Conservation (phyloP, 2,113 vertebrate genomes). For the Spheniscus mendiculus region DNA sequence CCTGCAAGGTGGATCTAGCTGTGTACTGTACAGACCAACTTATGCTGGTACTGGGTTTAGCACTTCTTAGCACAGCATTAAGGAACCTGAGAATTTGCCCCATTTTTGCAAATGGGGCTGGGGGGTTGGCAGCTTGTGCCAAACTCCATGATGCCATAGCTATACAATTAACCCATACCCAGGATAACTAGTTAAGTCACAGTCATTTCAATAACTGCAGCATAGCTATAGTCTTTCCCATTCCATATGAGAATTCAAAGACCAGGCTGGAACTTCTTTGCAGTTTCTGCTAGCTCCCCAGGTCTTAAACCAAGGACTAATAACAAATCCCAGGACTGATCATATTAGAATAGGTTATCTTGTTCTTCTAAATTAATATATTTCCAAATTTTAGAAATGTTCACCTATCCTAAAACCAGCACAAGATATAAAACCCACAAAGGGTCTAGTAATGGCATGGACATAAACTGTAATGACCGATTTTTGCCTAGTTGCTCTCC, state of each 20-base stretch:
- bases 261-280: not conserved
- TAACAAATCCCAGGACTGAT: not conserved
- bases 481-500: not conserved
- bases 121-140: not conserved
- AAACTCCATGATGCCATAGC: not conserved
- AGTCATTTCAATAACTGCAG: not conserved
- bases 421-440: not conserved
- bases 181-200: not conserved
- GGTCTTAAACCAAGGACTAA: not conserved
- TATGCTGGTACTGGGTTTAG: too few relatives aligned
- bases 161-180: too few relatives aligned
- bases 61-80: not conserved
- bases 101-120: not conserved
- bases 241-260: not conserved
- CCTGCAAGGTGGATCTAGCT: too few relatives aligned
- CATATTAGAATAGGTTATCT: not conserved
- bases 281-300: not conserved
- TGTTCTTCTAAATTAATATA: not conserved
- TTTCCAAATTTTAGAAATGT: not conserved
- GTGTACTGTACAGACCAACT: too few relatives aligned
- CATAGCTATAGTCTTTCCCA: not conserved
- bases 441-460: not conserved
- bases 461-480: not conserved
- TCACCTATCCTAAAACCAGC: not conserved
- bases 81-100: not conserved